Evolutionary conservation across 2,113 vertebrate genomes (phyloP), one percentile per base, ranked within the genome.

Genomic region (Cheilinus undulatus): DNA sequence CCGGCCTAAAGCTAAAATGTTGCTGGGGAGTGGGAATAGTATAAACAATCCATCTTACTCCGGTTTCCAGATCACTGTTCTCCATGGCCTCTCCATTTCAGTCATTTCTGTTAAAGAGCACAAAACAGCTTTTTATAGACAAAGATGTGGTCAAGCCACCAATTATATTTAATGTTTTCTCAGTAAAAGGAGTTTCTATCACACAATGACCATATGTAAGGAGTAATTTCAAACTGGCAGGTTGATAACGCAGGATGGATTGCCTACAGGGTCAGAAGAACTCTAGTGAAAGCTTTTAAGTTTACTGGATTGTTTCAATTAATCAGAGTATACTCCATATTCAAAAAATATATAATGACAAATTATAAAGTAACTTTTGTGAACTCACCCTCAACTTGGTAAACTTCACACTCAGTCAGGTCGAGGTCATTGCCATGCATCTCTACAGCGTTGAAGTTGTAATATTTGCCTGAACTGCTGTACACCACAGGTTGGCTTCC

Each of bases 351-450:
- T 11, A 36, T 11, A n/a, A n/a, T n/a, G n/a, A n/a, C n/a, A n/a
- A 45, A 43, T 7, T n/a, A 45, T 14, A 45, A 7, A n/a, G 6
- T n/a, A 6, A n/a, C 19, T 27, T 52, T 7, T 19, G 7, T 26
- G 14, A 12, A 70, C 82, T 82, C 11, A 91, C 89, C 82, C 23
- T 88, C 85, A 10, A 89, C 88, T 76, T 76, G 62, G 71, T 88
- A 92, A 17, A 92, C 90, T 63, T 92, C 90, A 54, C 78, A 89
- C 53, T 92, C 90, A 0, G 34, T 78, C 63, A 90, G 75, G 3
- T 42, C 23, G 3, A 87, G 54, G 54, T 91, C 9, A 30, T 89
- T 57, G 2, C 78, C 91, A 32, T 90, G 81, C 86, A 92, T 83
- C 22, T 84, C 34, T 53, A 10, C 60, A 32, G 83, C 66, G 56